Evolutionary conservation across 2,113 vertebrate genomes (phyloP).

Genomic region (Nycticebus coucang): DNA sequence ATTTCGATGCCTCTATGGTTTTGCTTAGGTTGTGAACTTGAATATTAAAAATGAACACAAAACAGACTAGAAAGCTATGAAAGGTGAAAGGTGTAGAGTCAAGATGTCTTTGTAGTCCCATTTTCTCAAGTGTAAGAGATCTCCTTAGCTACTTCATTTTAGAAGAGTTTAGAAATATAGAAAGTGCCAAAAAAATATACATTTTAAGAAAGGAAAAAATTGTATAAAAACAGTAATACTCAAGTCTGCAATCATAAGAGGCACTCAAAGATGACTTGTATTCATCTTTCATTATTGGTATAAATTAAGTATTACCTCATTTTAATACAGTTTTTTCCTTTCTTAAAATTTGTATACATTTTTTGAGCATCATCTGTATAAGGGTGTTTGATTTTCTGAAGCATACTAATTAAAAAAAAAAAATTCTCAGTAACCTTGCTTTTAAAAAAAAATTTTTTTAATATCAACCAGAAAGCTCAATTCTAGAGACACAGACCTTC

Average conservation of each 20-base stretch:
- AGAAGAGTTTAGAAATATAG: slow-evolving; percentile 9
- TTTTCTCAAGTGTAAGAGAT: slow-evolving; percentile 29
- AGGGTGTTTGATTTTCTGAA: slow-evolving; percentile 16
- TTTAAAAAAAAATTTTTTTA: slow-evolving; percentile 21
- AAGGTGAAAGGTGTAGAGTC: slow-evolving; percentile 1
- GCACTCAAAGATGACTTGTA: too few species aligned
- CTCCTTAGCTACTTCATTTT: background rate
- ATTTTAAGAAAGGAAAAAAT: too few species aligned
- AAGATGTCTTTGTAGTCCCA: slow-evolving; percentile 5
- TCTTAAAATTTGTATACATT: too few species aligned
- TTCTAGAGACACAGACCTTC: background rate
- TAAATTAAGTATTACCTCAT: too few species aligned
- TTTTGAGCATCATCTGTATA: background rate
- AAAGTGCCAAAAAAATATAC: too few species aligned
- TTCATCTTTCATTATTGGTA: too few species aligned
- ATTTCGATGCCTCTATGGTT: background rate
- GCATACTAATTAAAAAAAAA: background rate
- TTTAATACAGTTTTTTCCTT: too few species aligned
- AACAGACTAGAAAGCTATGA: slow-evolving; percentile 45
- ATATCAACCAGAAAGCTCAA: slow-evolving; percentile 33
- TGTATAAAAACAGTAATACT: too few species aligned
- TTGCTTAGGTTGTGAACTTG: background rate
- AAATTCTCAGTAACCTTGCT: background rate
- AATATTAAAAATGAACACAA: slow-evolving; percentile 50
- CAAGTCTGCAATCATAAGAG: too few species aligned